Percentiles rank a stretch among this genome's conserved stretches.
Conservation (phyloP, 2,888 invertebrate species). For the Carabus problematicus region DNA sequence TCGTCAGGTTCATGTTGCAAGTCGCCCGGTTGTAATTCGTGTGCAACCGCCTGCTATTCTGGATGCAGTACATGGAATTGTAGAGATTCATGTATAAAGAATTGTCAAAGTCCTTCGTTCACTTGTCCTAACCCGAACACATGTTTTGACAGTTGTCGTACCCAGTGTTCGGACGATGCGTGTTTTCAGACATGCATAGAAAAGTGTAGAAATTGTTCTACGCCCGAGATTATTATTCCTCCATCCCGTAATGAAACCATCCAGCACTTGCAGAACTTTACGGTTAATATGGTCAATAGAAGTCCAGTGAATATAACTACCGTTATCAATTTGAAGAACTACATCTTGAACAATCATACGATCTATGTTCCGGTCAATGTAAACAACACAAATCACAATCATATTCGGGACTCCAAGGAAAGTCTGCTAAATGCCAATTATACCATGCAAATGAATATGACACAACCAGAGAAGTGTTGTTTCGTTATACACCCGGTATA, state of each 20-base stretch:
- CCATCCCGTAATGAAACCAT: background rate
- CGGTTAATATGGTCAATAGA: background rate
- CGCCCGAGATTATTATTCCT: constrained; percentile 18
- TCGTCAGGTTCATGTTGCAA: too few relatives aligned
- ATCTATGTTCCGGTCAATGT: constrained; percentile 29
- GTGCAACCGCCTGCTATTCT: constrained; percentile 4
- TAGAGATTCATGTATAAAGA: constrained; percentile 9
- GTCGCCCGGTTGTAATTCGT: constrained; percentile 23
- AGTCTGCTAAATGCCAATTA: background rate
- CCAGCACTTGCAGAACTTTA: too few relatives aligned
- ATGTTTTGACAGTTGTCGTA: constrained; percentile 23
- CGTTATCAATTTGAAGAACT: constrained; percentile 32
- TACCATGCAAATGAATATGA: background rate
- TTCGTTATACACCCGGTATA: constrained; percentile 43
- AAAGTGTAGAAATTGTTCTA: constrained; percentile 4
- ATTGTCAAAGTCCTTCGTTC: constrained; percentile 6
- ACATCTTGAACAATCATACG: constrained; percentile 25
- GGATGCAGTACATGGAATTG: constrained; percentile 20
- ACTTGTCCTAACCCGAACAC: too few relatives aligned
- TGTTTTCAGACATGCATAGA: constrained; percentile 25
- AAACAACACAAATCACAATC: constrained; percentile 29
- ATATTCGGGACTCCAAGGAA: background rate
- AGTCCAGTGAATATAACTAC: constrained; percentile 31
- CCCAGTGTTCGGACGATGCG: constrained; percentile 21
- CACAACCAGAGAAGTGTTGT: constrained; percentile 36